Percentiles rank a stretch among this genome's conserved stretches.
These are phyloP conservation scores for Actinia tenebrosa DNA, from an alignment of 64 coral and sea anemone species.

Conservation along the genomic window DNA sequence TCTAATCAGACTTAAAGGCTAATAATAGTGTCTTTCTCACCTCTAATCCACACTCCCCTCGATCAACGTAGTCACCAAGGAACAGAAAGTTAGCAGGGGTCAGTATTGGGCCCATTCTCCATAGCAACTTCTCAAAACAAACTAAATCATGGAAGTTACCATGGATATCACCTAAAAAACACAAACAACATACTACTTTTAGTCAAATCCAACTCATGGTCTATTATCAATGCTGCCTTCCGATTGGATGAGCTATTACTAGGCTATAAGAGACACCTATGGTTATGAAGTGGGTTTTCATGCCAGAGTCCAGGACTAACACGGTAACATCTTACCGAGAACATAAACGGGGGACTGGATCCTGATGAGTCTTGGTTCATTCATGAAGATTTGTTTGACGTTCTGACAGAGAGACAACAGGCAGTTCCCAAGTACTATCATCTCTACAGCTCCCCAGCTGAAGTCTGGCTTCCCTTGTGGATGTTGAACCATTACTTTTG, in stretches of 20 bases:
- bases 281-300: background rate
- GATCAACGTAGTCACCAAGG: constrained; percentile 82
- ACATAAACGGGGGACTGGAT: constrained; percentile 64
- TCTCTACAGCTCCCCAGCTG: constrained; percentile 69
- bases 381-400: constrained; percentile 40
- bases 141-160: constrained; percentile 87
- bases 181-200: background rate
- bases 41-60: constrained; percentile 74
- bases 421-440: constrained; percentile 55
- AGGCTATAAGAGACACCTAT: no score
- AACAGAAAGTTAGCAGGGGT: constrained; percentile 72
- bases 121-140: constrained; percentile 79
- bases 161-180: constrained; percentile 57
- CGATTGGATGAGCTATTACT: no score
- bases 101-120: constrained; percentile 73
- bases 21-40: constrained; percentile 11
- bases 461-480: constrained; percentile 34
- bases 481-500: background rate
- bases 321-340: constrained; percentile 36
- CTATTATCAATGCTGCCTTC: no score
- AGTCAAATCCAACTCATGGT: no score
- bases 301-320: background rate
- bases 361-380: constrained; percentile 52
- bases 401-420: constrained; percentile 54
- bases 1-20: no score